phyloP scores from a whole-genome alignment of 2,113 vertebrate species.

The Psittacus erithacus region DNA sequence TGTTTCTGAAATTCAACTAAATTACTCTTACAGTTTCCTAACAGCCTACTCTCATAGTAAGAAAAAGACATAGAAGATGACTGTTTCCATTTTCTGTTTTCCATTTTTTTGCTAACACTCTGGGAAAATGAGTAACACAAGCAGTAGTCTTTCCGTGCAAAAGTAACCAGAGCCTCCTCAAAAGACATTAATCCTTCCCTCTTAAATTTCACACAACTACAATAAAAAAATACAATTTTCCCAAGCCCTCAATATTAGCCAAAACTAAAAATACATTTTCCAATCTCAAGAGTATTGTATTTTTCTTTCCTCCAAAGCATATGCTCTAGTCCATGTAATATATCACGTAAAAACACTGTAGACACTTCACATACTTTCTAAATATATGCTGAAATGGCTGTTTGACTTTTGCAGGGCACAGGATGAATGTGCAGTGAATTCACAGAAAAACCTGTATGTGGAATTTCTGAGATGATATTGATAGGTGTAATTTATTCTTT shows the following conservation, averaged over 20 bases:
- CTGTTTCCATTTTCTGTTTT: neutral
- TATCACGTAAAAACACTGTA: neutral
- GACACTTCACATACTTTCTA: neutral
- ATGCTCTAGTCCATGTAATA: neutral
- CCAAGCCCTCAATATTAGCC: neutral
- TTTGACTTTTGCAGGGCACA: conserved; percentile 7
- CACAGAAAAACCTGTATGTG: neutral
- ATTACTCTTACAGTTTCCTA: neutral
- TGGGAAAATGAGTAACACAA: neutral
- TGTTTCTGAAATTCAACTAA: neutral
- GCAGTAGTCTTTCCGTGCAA: neutral
- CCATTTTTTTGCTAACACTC: neutral
- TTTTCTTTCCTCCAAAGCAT: neutral
- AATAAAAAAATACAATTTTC: neutral
- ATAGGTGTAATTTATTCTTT: neutral
- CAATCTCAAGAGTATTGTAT: neutral
- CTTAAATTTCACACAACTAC: neutral
- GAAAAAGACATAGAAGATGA: neutral
- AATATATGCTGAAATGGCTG: neutral
- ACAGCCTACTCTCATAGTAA: neutral
- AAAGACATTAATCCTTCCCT: neutral
- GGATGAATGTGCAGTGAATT: conserved; percentile 3
- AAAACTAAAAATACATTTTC: neutral
- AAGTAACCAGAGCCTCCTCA: neutral
- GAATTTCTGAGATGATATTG: neutral